phyloP scores from a whole-genome alignment of 2,797 vertebrate species.

The Sebastes taczanowskii region DNA sequence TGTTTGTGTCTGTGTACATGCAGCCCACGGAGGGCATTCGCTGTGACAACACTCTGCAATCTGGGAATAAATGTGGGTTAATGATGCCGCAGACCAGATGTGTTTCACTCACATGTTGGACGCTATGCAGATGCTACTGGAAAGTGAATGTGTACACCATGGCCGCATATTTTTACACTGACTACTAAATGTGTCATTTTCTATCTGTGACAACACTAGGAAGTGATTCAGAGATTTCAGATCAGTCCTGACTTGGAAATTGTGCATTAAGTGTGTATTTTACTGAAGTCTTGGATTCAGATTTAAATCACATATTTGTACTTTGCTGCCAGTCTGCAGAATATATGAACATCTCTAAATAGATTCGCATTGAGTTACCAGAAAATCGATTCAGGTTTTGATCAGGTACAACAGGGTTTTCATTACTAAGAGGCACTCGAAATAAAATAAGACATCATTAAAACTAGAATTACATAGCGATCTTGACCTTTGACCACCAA shows the following conservation, averaged over 20 bases:
- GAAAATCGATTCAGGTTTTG: background rate
- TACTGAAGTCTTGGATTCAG: background rate
- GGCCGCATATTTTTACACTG: slow-evolving; percentile 20
- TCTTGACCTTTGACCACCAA: too few relatives aligned
- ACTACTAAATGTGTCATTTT: background rate
- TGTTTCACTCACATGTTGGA: slow-evolving; percentile 47
- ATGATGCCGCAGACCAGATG: slow-evolving; percentile 69
- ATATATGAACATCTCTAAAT: background rate
- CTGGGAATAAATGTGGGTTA: slow-evolving; percentile 61
- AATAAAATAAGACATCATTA: background rate
- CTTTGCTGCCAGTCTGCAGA: background rate
- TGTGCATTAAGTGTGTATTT: background rate
- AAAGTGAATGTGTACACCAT: background rate
- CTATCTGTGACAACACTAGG: background rate
- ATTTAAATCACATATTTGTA: background rate
- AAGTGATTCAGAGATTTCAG: background rate
- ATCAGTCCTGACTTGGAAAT: background rate
- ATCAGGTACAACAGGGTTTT: background rate
- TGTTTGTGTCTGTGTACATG: slow-evolving; percentile 48
- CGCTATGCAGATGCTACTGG: slow-evolving; percentile 19
- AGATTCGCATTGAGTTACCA: background rate
- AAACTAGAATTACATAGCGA: too few relatives aligned
- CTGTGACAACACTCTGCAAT: slow-evolving; percentile 41
- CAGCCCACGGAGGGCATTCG: slow-evolving; percentile 32
- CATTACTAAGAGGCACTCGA: background rate